Conservation (phyloP, 2,113 vertebrate genomes). For the Anoplopoma fimbria region DNA sequence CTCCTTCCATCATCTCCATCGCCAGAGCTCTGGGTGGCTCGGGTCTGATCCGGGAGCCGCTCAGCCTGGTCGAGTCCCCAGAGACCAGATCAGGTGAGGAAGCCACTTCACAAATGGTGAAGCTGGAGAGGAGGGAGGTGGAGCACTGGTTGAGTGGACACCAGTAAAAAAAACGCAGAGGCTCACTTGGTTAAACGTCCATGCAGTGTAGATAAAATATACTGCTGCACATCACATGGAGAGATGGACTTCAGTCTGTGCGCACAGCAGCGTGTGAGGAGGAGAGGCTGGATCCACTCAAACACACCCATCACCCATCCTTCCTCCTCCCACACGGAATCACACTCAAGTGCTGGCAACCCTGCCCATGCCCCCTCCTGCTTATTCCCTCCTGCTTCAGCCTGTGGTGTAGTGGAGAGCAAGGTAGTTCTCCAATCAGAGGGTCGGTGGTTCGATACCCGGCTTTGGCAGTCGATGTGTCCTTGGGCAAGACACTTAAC, state of each 20-base stretch:
- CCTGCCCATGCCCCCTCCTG: constrained; percentile 59
- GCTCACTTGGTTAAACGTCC: constrained; percentile 57
- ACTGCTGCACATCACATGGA: constrained; percentile 59
- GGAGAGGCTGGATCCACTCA: constrained; percentile 65
- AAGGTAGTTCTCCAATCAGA: too few relatives aligned
- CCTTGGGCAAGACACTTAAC: too few relatives aligned
- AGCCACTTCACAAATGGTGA: constrained; percentile 73
- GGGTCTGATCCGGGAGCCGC: constrained; percentile 77
- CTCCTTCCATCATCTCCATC: constrained; percentile 84
- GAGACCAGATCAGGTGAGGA: constrained; percentile 68
- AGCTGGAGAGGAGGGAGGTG: constrained; percentile 43
- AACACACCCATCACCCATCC: constrained; percentile 77
- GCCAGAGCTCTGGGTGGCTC: constrained; percentile 68
- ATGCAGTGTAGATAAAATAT: constrained; percentile 14
- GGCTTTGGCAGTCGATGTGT: too few relatives aligned
- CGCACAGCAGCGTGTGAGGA: constrained; percentile 65
- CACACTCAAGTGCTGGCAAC: constrained; percentile 61
- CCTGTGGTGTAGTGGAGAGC: too few relatives aligned
- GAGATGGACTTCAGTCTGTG: constrained; percentile 58
- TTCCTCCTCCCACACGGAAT: constrained; percentile 76
- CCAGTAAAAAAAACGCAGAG: constrained; percentile 9
- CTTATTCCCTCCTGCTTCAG: too few relatives aligned
- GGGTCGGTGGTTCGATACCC: too few relatives aligned
- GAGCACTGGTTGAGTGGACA: constrained; percentile 32
- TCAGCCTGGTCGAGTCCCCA: constrained; percentile 74